These are phyloP conservation scores for Phrynosoma blainvillii DNA, from an alignment of 2,113 vertebrate species.

Conservation along the genomic window DNA sequence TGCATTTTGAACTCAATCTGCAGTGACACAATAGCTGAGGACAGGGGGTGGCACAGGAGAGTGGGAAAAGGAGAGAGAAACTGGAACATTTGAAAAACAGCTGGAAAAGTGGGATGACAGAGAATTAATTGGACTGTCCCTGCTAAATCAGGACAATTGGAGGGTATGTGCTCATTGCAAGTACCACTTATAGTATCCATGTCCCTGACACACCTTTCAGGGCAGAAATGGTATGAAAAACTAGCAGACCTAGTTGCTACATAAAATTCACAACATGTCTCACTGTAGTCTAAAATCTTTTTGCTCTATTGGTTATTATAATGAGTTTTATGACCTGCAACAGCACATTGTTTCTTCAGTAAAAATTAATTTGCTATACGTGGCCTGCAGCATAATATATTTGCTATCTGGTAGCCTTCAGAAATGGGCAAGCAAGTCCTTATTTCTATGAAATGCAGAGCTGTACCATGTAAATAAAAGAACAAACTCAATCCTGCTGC, in stretches of 20 bases:
- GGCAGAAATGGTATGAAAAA: background rate
- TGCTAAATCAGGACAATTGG: no score
- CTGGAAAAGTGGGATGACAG: no score
- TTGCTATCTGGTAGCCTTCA: slow-evolving; percentile 36
- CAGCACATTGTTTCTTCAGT: slow-evolving; percentile 14
- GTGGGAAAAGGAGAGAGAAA: no score
- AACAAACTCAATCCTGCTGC: slow-evolving; percentile 26
- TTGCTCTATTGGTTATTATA: background rate
- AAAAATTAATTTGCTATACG: slow-evolving; percentile 20
- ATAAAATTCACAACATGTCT: no score
- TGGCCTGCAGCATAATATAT: slow-evolving; percentile 12
- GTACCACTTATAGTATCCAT: no score
- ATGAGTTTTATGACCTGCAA: slow-evolving; percentile 34
- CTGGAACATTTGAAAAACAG: background rate
- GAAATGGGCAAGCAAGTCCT: slow-evolving; percentile 28
- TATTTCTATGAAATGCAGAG: slow-evolving; percentile 38
- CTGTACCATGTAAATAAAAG: slow-evolving; percentile 53
- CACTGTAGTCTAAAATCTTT: background rate
- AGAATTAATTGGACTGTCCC: background rate
- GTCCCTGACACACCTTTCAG: background rate
- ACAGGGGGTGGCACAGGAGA: no score
- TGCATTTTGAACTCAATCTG: no score
- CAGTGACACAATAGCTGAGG: no score
- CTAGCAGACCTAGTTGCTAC: background rate
- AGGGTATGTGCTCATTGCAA: no score